Evolutionary conservation across 2,113 vertebrate species (phyloP).

Genomic region (Thryonomys swinderianus): DNA sequence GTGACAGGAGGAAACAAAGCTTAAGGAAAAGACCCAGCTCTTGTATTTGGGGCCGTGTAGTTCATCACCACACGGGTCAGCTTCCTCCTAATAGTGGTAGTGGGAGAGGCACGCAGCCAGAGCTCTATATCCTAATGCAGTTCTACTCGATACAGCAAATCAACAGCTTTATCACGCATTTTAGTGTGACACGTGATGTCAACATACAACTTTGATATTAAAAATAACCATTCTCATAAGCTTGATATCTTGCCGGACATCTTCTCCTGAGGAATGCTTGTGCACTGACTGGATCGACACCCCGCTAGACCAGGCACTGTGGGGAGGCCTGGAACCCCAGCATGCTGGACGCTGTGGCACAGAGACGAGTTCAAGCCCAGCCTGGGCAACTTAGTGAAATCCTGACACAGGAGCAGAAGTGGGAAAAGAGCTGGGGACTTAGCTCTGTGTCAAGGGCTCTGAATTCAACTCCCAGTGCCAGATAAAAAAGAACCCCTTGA

Average conservation of each 20-base stretch:
- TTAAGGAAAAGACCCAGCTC: neutral
- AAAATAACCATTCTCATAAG: conserved; percentile 29
- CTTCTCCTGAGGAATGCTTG: neutral
- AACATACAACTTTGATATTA: conserved; percentile 21
- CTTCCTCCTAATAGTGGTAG: neutral
- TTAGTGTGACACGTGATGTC: neutral
- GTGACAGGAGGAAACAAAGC: neutral
- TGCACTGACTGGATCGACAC: neutral
- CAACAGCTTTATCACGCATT: neutral
- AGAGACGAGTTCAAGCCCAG: neutral
- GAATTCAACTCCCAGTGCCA: neutral
- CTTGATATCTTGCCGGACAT: neutral
- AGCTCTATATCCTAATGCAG: conserved; percentile 14
- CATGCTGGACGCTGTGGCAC: neutral
- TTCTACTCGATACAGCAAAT: neutral
- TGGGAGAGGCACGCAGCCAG: neutral
- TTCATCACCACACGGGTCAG: neutral
- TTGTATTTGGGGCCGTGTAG: neutral
- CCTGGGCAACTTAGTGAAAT: neutral
- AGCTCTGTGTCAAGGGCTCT: neutral
- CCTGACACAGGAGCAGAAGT: neutral
- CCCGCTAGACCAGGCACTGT: neutral
- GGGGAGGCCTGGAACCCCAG: too few relatives aligned
- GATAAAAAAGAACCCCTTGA: neutral
- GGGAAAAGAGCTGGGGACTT: neutral